Base-by-base conservation (phyloP, 2,113 vertebrate genomes). In the Mastomys natalensis region DNA sequence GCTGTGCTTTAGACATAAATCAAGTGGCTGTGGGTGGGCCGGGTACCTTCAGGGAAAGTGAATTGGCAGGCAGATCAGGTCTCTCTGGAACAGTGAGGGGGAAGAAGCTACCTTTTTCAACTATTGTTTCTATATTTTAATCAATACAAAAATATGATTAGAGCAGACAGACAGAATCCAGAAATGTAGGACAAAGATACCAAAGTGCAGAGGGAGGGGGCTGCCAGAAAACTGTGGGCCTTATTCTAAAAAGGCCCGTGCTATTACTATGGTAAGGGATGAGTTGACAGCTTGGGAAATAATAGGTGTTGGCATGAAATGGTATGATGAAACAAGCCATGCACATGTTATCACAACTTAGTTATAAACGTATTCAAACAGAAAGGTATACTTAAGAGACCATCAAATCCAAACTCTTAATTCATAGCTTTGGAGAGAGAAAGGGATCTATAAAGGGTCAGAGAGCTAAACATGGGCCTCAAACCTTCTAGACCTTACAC, bases 1-100 rank as follows among this genome's bases (percentile, higher is more conserved):
- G 43, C 82, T 80, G 37, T 17, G 82, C 34, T 70, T 66, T 45
- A 84, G 53, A 85, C 53, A 70, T 96, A 96, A 95, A 97, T 96
- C 93, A 88, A 24, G 76, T 87, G 43, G 70, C 4, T 0, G 78
- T 90, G 89, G 82, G 84, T 95, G 68, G 93, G 91, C 88, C 48
- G 31, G 26, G 19, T 43, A 22, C 48, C 55, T 91, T 19, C 22
- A 48, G 78, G 34, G 60, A 76, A 74, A 60, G 26, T 40, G 31
- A 93, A 85, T 84, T 96, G 66, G 51, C 95, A 88, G 64, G 86
- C 37, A 84, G 58, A 70, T 45, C 43, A 19, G 31, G 22, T 51
- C 29, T 91, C 64, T n/a, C 4, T 74, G 60, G 8, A 48, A 48
- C 34, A 78, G 53, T 31, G 26, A 45, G n/a, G 34, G 21, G 45